Evolutionary conservation across 2,113 vertebrate species (phyloP).

Genomic region (Semnopithecus entellus): DNA sequence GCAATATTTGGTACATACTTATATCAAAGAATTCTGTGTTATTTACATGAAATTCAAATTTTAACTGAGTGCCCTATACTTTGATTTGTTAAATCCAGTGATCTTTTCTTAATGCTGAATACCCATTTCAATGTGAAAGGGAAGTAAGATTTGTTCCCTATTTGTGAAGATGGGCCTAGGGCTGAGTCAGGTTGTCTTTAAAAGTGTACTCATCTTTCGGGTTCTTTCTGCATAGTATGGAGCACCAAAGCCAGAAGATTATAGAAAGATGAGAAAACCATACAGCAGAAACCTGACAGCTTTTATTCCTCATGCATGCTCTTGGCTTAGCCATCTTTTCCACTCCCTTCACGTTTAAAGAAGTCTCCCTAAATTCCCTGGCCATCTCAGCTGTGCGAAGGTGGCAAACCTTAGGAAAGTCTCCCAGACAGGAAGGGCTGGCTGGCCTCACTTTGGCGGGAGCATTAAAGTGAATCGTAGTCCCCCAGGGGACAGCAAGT

Average conservation of each 20-base stretch:
- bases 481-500: neutral
- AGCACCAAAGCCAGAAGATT: neutral
- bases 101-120: neutral
- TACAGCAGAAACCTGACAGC: neutral
- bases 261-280: neutral
- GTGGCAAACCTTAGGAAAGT: neutral
- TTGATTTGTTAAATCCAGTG: neutral
- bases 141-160: neutral
- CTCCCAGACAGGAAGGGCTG: neutral
- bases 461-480: neutral
- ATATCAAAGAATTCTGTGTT: neutral
- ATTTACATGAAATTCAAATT: slow-evolving; percentile 14
- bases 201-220: neutral
- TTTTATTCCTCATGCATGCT: neutral
- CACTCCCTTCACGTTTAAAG: neutral
- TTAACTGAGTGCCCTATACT: neutral
- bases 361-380: neutral
- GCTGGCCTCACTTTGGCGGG: neutral
- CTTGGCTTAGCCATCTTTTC: neutral
- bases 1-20: neutral
- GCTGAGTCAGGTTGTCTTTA: neutral
- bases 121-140: neutral
- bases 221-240: neutral
- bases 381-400: neutral
- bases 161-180: neutral